These are phyloP conservation scores for Sinodicranocentrus sp. DNA, from an alignment of 2,888 invertebrate genomes.

Conservation along the genomic window DNA sequence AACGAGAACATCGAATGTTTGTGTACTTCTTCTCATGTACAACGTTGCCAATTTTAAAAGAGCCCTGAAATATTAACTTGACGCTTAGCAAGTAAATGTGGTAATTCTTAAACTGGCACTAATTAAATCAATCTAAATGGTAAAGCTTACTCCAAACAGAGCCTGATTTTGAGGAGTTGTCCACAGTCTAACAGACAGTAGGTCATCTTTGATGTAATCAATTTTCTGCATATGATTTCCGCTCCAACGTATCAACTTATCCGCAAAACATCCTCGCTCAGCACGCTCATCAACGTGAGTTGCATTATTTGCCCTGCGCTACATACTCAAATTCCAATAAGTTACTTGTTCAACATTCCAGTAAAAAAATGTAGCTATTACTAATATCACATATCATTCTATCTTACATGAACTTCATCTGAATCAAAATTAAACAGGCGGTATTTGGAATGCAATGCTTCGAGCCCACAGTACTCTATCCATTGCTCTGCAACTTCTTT, in stretches of 20 bases:
- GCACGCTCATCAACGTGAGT: constrained; percentile 37
- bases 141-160: constrained; percentile 43
- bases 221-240: constrained; percentile 25
- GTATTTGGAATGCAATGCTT: background rate
- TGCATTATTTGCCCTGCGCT: background rate
- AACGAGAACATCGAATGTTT: constrained; percentile 67
- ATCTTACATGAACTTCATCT: no score
- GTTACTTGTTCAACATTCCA: no score
- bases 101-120: no score
- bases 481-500: constrained; percentile 62
- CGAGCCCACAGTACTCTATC: constrained; percentile 46
- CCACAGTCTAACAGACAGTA: background rate
- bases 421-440: constrained; percentile 41
- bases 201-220: constrained; percentile 8
- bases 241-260: constrained; percentile 10
- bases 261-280: constrained; percentile 49
- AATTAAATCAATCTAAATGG: no score
- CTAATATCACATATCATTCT: no score
- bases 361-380: no score
- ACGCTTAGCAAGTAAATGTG: no score
- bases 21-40: constrained; percentile 56
- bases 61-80: no score
- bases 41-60: constrained; percentile 27
- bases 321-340: no score
- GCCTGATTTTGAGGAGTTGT: constrained; percentile 22